Percentiles rank a stretch among this genome's conserved stretches.
These are phyloP conservation scores for Silurus aristotelis DNA, from an alignment of 2,797 vertebrate species.

Conservation along the genomic window DNA sequence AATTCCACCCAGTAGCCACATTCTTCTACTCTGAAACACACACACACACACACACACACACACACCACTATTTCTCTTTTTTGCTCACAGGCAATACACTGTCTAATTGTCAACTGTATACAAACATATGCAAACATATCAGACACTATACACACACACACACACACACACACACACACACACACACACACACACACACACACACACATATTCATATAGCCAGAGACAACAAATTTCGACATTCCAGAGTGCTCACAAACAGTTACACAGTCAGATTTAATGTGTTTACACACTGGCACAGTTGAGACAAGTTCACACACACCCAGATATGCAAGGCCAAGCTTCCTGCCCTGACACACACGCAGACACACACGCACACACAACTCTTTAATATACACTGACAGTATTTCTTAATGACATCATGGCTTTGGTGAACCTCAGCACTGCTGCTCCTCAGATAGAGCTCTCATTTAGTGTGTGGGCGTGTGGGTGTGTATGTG, in stretches of 20 bases:
- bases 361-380: too few species aligned
- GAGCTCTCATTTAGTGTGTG: background rate
- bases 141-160: background rate
- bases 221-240: background rate
- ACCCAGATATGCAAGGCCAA: constrained; percentile 6
- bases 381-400: background rate
- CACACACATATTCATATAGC: background rate
- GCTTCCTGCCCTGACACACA: background rate
- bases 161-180: constrained; percentile 8
- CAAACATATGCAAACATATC: background rate
- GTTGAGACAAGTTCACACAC: background rate
- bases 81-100: background rate
- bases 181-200: background rate
- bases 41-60: background rate
- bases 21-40: background rate
- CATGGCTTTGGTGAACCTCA: constrained; percentile 16
- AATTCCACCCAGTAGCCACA: too few species aligned
- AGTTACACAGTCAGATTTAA: constrained; percentile 6
- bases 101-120: background rate
- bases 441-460: background rate
- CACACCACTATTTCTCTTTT: background rate
- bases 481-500: background rate
- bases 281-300: constrained; percentile 16
- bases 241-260: background rate
- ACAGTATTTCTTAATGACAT: constrained; percentile 9